phyloP scores from a whole-genome alignment of 1,140 invertebrate genomes.

The Cotesia typhae region DNA sequence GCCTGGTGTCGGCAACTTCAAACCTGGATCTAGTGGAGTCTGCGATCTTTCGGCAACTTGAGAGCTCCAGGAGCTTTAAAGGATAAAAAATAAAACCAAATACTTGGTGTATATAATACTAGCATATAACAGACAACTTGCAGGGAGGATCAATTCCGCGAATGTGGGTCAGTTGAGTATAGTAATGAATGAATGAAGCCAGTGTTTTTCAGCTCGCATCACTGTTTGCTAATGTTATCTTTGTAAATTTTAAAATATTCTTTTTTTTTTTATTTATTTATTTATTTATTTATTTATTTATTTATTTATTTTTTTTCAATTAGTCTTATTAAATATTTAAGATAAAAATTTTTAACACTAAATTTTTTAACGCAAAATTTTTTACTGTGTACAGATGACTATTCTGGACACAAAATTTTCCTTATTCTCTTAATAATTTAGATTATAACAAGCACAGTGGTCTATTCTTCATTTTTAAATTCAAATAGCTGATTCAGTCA shows the following conservation, averaged over 20 bases:
- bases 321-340: not conserved
- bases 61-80: not conserved
- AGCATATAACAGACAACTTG: conserved; percentile 26
- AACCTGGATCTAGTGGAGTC: conserved; percentile 26
- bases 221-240: conserved; percentile 22
- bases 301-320: not conserved
- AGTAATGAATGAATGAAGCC: conserved; percentile 47
- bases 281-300: not conserved
- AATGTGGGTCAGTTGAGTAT: conserved; percentile 49
- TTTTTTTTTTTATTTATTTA: not conserved
- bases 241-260: conserved; percentile 7
- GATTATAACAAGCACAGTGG: too few species aligned
- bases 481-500: too few species aligned
- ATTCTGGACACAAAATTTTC: too few species aligned
- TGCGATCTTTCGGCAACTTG: conserved; percentile 27
- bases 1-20: conserved; percentile 38
- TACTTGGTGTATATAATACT: not conserved
- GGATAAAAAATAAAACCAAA: conserved; percentile 7
- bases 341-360: too few species aligned
- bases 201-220: conserved; percentile 42
- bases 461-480: too few species aligned
- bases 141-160: conserved; percentile 44
- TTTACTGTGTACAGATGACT: not conserved
- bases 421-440: too few species aligned
- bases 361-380: too few species aligned